Evolutionary conservation across 2,113 vertebrate genomes (phyloP), one percentile per base, ranked within the genome.

Genomic region (Prietella phreatophila): DNA sequence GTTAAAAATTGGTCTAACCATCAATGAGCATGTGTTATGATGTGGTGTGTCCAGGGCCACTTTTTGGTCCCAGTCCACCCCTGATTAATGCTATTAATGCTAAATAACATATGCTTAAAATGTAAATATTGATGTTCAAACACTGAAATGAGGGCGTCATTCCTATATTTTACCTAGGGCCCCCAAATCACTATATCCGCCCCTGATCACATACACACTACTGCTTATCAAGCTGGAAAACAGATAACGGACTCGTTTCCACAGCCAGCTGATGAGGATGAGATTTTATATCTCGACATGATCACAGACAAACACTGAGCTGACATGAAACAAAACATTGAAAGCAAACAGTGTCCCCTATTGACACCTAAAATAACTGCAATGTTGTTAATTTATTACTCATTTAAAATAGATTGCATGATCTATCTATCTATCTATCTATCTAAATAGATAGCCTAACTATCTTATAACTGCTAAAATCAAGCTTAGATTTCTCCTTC

Each of bases 281-380:
- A 94, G 93, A 91, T 90, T 33, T 85, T 91, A 91, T 93, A n/a
- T 55, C 14, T 93, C 94, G 92, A 92, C 93, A 92, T 93, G 93
- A 93, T 94, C 91, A 92, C 60, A 76, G 27, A 15, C 5, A 88
- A 22, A 60, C 50, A 30, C 30, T n/a, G 39, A 60, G 25, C 88
- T 80, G 53, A 58, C 81, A 67, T 83, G 79, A 80, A 88, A 90
- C 87, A 89, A 87, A 88, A 89, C 86, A 89, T 80, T 58, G 91
- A 94, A 93, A 93, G 94, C 91, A 91, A 91, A 94, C 92, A 95
- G 92, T 93, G 94, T 94, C 95, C 94, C 94, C 95, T 94, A 90
- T 91, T 94, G 95, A n/a, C 63, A 47, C 0, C 88, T 90, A 65
- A 2, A 19, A 61, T 81, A 83, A 78, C 58, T 81, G 42, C 73